Base-by-base conservation (phyloP, 2,797 vertebrate species). In the Neosilurus mollespiculum region DNA sequence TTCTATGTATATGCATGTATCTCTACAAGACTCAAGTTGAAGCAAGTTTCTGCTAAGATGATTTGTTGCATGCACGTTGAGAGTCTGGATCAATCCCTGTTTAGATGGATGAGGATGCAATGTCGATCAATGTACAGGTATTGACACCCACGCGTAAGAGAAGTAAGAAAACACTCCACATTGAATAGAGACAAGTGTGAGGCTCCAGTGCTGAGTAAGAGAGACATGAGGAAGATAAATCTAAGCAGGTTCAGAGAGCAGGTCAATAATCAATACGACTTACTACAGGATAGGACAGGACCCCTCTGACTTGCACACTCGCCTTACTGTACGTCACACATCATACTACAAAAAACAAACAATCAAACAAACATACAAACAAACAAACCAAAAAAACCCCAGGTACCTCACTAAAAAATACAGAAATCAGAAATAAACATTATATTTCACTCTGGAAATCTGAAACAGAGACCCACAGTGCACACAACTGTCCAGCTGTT, bases 261-360 rank as follows among this genome's bases (percentile, higher is more conserved):
- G 89, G 90, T 93, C 94, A 92, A 94, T 94, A 94, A 92, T 91
- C 92, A 94, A 94, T 92, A 93, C 87, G 88, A 92, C 89, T 91
- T 88, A 93, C 92, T 94, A 92, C 89, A 92, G 88, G 85, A 54
- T 62, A 30, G 58, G 75, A 62, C 64, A 34, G 87, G 89, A 87
- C 87, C 91, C 91, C 84, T 91, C 93, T 91, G 92, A 92, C 88
- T 91, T 87, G 87, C 89, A 90, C 87, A 92, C 92, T 90, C 88
- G 82, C 84, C 90, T 87, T 90, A 80, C 83, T 83, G 76, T 81
- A 85, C 53, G 86, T 81, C 73, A 70, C 58, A 66, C 76, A 73
- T 43, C 16, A 53, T 53, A 30, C 61, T 49, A n/a, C 24, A 30
- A 56, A 73, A 51, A 73, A 30, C 1, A 43, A n/a, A n/a, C n/a